A percentile compares a stretch with the other conserved stretches of the same genome.
Conservation (phyloP, 2,888 invertebrate species). For the Cephus runcator region DNA sequence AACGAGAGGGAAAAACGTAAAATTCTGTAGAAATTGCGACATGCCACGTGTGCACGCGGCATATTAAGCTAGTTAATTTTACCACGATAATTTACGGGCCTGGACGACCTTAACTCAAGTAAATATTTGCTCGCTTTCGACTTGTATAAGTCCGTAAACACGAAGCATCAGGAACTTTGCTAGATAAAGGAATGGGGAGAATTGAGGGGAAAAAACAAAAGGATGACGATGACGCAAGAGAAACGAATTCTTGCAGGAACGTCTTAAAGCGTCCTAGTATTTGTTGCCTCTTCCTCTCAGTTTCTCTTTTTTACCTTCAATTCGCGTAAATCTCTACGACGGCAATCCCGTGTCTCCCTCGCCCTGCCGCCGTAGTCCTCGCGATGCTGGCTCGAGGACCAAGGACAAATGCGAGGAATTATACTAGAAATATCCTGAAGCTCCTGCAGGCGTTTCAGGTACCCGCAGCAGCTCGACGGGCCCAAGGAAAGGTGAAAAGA, state of each 20-base stretch:
- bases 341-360: background rate
- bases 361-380: background rate
- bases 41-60: background rate
- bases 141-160: background rate
- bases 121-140: background rate
- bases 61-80: slow-evolving; percentile 25
- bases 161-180: background rate
- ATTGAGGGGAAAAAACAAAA: background rate
- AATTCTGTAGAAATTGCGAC: background rate
- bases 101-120: background rate
- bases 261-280: background rate
- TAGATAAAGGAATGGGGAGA: background rate
- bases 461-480: background rate
- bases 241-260: background rate
- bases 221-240: background rate
- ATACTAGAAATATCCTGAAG: background rate
- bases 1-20: background rate
- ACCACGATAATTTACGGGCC: slow-evolving; percentile 30
- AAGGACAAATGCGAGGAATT: background rate
- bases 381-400: background rate
- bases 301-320: background rate
- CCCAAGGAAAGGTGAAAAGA: no score
- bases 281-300: background rate
- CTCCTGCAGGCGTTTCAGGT: background rate
- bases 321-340: background rate